phyloP scores from a whole-genome alignment of 2,113 vertebrate species.

The Grus americana region DNA sequence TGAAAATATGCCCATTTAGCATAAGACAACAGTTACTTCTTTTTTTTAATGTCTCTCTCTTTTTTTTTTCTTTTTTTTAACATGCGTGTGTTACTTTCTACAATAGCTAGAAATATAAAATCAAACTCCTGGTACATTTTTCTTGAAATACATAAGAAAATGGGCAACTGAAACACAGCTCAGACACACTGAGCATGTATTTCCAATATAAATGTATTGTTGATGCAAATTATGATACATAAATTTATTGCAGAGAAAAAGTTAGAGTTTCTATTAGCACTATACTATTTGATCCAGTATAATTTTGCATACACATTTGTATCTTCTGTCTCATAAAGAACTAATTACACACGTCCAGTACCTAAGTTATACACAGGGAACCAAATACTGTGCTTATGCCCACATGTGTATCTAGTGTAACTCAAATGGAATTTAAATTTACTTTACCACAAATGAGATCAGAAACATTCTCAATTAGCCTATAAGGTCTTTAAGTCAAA shows the following conservation, averaged over 20 bases:
- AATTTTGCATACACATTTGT: not conserved
- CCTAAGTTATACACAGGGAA: not conserved
- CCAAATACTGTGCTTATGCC: not conserved
- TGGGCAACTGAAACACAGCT: not conserved
- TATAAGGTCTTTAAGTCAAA: not conserved
- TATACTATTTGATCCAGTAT: not conserved
- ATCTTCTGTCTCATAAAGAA: not conserved
- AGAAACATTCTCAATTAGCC: constrained; percentile 25
- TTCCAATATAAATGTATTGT: not conserved
- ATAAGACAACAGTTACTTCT: not conserved
- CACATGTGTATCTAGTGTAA: not conserved
- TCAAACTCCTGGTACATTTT: not conserved
- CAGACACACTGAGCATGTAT: not conserved
- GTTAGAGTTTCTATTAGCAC: not conserved
- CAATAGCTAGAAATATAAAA: not conserved
- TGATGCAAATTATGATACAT: not conserved
- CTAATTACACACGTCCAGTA: not conserved
- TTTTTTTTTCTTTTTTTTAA: not conserved
- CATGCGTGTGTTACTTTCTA: not conserved
- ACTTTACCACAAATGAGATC: constrained; percentile 18
- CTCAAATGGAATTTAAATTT: constrained; percentile 44
- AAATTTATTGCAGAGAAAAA: not conserved
- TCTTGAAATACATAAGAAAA: not conserved
- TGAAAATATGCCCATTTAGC: not conserved
- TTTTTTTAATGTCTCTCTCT: not conserved